These are phyloP conservation scores for Homalodisca vitripennis DNA, from an alignment of 1,140 invertebrate genomes.

Conservation along the genomic window DNA sequence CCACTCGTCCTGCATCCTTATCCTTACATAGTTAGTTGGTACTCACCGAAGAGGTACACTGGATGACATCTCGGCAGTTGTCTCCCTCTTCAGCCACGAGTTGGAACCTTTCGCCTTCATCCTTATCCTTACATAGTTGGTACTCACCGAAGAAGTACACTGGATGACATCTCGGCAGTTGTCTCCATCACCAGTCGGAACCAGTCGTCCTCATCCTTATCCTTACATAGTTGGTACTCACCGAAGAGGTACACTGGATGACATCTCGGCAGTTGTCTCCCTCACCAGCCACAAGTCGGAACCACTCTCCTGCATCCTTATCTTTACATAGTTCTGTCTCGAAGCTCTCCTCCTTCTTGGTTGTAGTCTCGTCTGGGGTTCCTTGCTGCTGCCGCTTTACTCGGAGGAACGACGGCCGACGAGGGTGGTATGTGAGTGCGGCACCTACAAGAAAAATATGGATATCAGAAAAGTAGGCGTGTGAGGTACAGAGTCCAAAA, in stretches of 20 bases:
- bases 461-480: too few relatives aligned
- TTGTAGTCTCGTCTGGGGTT: conserved; percentile 51
- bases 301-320: conserved; percentile 95
- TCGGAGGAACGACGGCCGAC: too few relatives aligned
- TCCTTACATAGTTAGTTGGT: conserved; percentile 77
- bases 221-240: conserved; percentile 70
- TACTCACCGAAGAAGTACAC: conserved; percentile 84
- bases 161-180: conserved; percentile 94
- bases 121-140: conserved; percentile 83
- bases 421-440: too few relatives aligned
- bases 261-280: conserved; percentile 94
- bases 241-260: conserved; percentile 92
- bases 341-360: conserved; percentile 81
- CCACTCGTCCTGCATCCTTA: conserved; percentile 94
- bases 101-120: conserved; percentile 94
- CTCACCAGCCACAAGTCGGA: conserved; percentile 83
- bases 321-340: conserved; percentile 89
- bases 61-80: conserved; percentile 92
- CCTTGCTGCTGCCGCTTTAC: conserved; percentile 59
- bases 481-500: too few relatives aligned
- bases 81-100: conserved; percentile 86
- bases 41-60: conserved; percentile 88
- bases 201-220: conserved; percentile 95
- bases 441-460: too few relatives aligned
- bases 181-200: conserved; percentile 87